Percentiles rank a stretch among this genome's conserved stretches.
Evolutionary conservation across 2,113 vertebrate genomes (phyloP).

Genomic region (Machaerirhynchus nigripectus): DNA sequence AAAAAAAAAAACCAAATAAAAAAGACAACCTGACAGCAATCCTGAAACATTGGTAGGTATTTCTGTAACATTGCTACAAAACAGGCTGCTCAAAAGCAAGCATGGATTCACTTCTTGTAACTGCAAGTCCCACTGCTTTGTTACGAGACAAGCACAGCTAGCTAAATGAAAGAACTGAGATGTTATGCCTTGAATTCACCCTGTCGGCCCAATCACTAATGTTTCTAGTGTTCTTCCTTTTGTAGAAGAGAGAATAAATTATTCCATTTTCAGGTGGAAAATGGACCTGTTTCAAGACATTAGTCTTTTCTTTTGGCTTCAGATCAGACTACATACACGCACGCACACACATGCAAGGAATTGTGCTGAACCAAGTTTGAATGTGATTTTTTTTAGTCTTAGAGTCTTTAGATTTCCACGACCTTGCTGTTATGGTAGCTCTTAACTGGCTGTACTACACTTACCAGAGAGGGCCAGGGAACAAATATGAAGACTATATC

Average conservation of each 20-base stretch:
- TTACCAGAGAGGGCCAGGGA: background rate
- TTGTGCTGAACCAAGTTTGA: background rate
- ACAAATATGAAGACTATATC: background rate
- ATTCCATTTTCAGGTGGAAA: background rate
- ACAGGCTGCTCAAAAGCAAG: background rate
- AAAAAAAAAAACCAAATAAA: background rate
- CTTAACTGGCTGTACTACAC: background rate
- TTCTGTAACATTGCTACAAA: background rate
- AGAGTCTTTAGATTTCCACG: background rate
- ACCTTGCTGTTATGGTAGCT: background rate
- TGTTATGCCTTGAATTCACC: background rate
- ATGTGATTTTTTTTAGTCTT: background rate
- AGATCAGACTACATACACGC: background rate
- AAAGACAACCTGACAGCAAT: background rate
- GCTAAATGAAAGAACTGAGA: background rate
- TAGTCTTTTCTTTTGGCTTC: background rate
- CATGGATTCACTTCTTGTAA: background rate
- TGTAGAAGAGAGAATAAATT: background rate
- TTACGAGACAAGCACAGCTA: background rate
- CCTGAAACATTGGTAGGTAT: background rate
- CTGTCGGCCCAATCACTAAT: rapidly evolving
- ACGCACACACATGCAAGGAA: background rate
- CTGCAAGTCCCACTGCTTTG: background rate
- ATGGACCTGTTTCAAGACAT: background rate
- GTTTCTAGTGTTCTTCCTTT: background rate